phyloP scores from a whole-genome alignment of 2,888 invertebrate genomes.

The Phlogophora meticulosa region DNA sequence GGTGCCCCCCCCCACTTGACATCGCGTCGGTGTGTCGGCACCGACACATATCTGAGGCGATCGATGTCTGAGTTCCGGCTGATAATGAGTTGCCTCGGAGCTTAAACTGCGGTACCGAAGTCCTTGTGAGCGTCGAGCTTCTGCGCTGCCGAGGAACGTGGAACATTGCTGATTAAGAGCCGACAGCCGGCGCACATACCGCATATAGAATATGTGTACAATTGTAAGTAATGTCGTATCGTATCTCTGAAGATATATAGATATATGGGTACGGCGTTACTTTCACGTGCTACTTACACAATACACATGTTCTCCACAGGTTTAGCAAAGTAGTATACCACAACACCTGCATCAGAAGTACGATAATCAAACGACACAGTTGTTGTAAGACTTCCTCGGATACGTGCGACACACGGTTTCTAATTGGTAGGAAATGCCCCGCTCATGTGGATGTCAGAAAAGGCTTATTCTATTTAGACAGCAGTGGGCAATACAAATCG shows the following conservation, averaged over 20 bases:
- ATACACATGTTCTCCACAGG: neutral
- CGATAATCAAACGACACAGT: neutral
- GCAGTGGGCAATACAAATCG: neutral
- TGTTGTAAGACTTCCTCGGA: neutral
- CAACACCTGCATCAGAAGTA: neutral
- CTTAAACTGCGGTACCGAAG: constrained; percentile 17
- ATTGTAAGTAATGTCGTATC: too few species aligned
- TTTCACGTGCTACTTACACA: neutral
- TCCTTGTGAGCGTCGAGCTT: constrained; percentile 5
- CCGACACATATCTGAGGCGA: constrained; percentile 24
- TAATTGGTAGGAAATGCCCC: neutral
- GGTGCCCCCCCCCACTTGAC: neutral
- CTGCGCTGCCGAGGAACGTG: neutral
- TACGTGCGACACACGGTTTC: neutral
- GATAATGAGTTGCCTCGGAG: constrained; percentile 30
- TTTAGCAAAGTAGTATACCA: neutral
- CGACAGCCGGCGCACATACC: neutral
- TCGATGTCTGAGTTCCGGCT: constrained; percentile 37
- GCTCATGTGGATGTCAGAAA: neutral
- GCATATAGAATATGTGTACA: neutral
- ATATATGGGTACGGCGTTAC: too few species aligned
- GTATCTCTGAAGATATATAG: too few species aligned
- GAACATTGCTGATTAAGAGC: neutral
- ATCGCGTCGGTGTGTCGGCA: neutral
- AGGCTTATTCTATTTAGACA: neutral